Evolutionary conservation across 2,797 vertebrate species (phyloP).

Genomic region (Lacerta viridis): DNA sequence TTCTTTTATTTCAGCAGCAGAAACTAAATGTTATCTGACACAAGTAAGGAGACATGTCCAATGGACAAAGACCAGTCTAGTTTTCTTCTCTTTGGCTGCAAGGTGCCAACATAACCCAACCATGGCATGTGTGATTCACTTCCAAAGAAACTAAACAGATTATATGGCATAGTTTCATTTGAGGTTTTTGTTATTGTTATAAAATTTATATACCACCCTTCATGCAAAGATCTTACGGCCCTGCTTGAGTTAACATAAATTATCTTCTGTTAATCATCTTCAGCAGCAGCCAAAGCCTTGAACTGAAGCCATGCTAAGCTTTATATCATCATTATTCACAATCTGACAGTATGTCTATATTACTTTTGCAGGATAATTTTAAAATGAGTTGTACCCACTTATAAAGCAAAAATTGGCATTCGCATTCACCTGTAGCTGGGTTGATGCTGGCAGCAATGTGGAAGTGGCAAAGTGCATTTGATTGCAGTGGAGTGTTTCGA

Average conservation of each 20-base stretch:
- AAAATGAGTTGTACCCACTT: neutral
- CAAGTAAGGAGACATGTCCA: too few species aligned
- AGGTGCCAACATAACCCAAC: too few species aligned
- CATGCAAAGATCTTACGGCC: too few species aligned
- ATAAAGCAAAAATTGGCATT: neutral
- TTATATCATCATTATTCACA: neutral
- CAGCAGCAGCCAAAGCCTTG: neutral
- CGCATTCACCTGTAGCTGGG: slow-evolving; percentile 91
- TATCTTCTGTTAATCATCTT: neutral
- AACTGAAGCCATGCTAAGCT: neutral
- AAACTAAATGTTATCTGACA: neutral
- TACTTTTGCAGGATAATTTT: neutral
- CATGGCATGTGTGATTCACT: too few species aligned
- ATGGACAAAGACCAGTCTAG: too few species aligned
- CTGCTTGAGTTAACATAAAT: neutral
- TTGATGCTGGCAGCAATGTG: slow-evolving; percentile 99
- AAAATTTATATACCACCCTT: too few species aligned
- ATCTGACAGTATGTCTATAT: neutral
- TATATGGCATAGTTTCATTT: neutral
- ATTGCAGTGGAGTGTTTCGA: slow-evolving; percentile 84
- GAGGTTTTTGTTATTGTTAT: too few species aligned
- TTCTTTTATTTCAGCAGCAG: neutral
- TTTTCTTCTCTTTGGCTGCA: too few species aligned
- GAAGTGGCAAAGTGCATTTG: slow-evolving; percentile 97
- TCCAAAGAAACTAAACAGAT: neutral